Evolutionary conservation across 2,888 invertebrate genomes (phyloP), one percentile per base, ranked within the genome.

Genomic region (Ormyrus nitidulus): DNA sequence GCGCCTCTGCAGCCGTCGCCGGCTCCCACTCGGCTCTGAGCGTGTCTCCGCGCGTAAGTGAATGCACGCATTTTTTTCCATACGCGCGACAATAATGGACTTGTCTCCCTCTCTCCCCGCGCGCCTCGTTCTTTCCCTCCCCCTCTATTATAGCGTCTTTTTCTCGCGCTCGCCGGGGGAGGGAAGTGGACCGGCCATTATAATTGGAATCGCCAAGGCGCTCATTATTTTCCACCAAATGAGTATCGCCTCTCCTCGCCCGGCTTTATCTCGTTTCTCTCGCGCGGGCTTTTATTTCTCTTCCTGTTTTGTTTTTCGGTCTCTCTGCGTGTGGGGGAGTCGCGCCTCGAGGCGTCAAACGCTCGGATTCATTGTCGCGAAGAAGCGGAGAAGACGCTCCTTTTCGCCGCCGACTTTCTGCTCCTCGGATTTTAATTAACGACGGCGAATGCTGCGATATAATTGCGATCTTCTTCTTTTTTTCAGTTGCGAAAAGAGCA

Each of bases 171-270:
- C 71, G 19, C 51, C 6, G 8, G 9, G 9, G 11, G 34, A 53
- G 11, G 5, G 68, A 53, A 62, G 46, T 13, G 75, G 56, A 34
- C 73, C 64, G 61, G 46, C 64, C 13, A 48, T 71, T 71, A 78
- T 81, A 78, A 81, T 78, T 75, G 66, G 61, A 34, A 80, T 71
- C 71, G 58, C 9, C 9, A 9, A 44, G 58, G 49, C 53, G 10
- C 65, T n/a, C 70, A 74, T 81, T 81, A 77, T 81, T 75, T 71
- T 68, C 65, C 69, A 13, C 69, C 58, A 75, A 80, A 72, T 68
- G 80, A 80, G 64, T 72, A 69, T 76, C 49, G 44, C 56, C n/a
- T 10, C 19, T 34, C 49, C 9, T 46, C 34, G 71, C 44, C 7
- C 4, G 34, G 34, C 59, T 66, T 13, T 71, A 34, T 34, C 44